phyloP scores from a whole-genome alignment of 2,888 invertebrate genomes.

The Altica lythri region DNA sequence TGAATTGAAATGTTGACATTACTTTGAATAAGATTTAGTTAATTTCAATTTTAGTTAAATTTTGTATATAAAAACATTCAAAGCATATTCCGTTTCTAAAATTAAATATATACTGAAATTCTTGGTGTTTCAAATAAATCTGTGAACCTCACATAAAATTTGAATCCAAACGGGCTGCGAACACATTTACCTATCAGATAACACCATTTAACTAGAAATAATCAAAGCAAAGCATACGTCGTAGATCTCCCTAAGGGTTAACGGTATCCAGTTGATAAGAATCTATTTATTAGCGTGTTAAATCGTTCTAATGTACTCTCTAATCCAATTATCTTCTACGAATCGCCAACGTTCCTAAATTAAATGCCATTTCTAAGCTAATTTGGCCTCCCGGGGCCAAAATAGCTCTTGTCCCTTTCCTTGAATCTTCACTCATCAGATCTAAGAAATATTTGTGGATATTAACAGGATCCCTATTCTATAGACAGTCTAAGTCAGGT shows the following conservation, averaged over 20 bases:
- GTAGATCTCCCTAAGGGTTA: slow-evolving; percentile 33
- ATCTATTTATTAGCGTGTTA: slow-evolving; percentile 50
- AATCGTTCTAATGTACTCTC: slow-evolving; percentile 49
- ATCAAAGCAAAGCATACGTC: slow-evolving; percentile 23
- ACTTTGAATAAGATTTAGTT: too few relatives aligned
- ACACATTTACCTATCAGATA: too few relatives aligned
- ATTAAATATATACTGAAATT: too few relatives aligned
- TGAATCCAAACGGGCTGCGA: too few relatives aligned
- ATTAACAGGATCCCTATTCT: slow-evolving; percentile 17
- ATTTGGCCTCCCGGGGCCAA: slow-evolving; percentile 34
- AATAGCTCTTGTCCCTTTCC: slow-evolving; percentile 15
- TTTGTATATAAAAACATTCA: too few relatives aligned
- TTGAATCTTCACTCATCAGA: slow-evolving; percentile 13
- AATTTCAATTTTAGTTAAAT: too few relatives aligned
- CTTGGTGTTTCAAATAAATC: too few relatives aligned
- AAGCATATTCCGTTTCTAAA: too few relatives aligned
- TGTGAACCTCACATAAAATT: too few relatives aligned
- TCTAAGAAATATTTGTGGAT: slow-evolving; percentile 16
- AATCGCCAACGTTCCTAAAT: slow-evolving; percentile 50
- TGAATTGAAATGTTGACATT: too few relatives aligned
- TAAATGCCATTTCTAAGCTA: slow-evolving; percentile 52
- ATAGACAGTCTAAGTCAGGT: too few relatives aligned
- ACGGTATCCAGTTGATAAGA: slow-evolving; percentile 46
- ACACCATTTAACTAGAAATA: slow-evolving; percentile 21
- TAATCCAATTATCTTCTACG: slow-evolving; percentile 52